phyloP scores from a whole-genome alignment of 2,888 invertebrate genomes.

The Polydesmus complanatus region DNA sequence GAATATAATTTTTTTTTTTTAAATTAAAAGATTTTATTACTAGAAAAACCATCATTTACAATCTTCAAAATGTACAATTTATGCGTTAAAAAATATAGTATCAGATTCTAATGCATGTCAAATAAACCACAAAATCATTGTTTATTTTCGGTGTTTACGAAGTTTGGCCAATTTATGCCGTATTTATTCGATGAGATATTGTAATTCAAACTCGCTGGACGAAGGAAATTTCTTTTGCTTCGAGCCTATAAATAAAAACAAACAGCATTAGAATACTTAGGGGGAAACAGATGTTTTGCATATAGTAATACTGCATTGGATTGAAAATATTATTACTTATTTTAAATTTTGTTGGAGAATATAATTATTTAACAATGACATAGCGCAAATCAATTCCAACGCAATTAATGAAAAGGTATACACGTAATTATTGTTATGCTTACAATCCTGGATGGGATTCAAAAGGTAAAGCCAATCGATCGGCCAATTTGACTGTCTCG shows the following conservation, averaged over 20 bases:
- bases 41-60: too few species aligned
- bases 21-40: too few species aligned
- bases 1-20: too few species aligned
- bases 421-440: not conserved
- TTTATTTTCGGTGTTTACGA: too few species aligned
- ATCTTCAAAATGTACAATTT: too few species aligned
- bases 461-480: constrained; percentile 10
- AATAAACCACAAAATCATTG: too few species aligned
- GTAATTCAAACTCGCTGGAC: constrained; percentile 2
- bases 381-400: too few species aligned
- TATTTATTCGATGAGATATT: too few species aligned
- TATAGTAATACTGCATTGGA: not conserved
- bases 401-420: too few species aligned
- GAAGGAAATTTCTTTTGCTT: constrained; percentile 7
- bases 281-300: not conserved
- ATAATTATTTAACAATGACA: not conserved
- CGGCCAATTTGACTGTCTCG: constrained; percentile 16
- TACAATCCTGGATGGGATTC: constrained; percentile 11
- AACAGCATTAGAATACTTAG: not conserved
- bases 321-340: not conserved
- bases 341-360: not conserved
- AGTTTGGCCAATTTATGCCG: too few species aligned
- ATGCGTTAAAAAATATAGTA: too few species aligned
- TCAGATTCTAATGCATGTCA: too few species aligned
- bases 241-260: not conserved